Evolutionary conservation across 2,113 vertebrate genomes (phyloP), one percentile per base, ranked within the genome.

Genomic region (Oryzias melastigma): DNA sequence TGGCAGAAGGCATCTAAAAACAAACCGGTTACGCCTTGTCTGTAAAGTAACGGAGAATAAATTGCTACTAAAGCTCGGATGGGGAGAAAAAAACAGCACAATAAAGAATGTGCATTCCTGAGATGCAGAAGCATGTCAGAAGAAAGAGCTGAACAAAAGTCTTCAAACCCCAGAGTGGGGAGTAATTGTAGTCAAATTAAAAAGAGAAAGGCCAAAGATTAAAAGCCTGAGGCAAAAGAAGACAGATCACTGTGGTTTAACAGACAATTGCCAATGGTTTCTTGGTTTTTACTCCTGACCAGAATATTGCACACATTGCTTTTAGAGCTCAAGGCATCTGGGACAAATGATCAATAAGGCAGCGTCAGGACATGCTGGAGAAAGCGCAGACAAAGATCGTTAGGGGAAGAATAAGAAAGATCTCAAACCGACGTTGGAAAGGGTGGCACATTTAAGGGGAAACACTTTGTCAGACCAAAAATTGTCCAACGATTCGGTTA

Each of bases 241-340:
- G 65, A 48, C 5, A 67, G 73, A 74, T 70, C 52, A 48, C 22
- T 64, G 60, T 20, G 49, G 40, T 72, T 72, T 50, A 55, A 49
- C 18, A 42, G 61, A 18, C 53, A 68, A 68, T 77, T 67, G 41
- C n/a, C 49, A n/a, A 6, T 35, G 53, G 49, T 57, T 65, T 62
- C 55, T 41, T 46, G 20, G 40, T 7, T 42, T 73, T 61, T 49
- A 47, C 27, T 53, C 24, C 35, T 41, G 46, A 58, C 51, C 46
- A 66, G 58, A 78, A 60, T 78, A 80, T 59, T 77, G 73, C 75
- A 71, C 65, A 73, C 24, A 20, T 67, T 52, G 68, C 54, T 46
- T 68, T 62, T 46, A 62, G 25, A 45, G 29, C 44, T 58, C 24
- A 46, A 45, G n/a, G 52, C 51, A 52, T n/a, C 24, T 19, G 45